phyloP scores from a whole-genome alignment of 2,888 invertebrate genomes.

The Electrophaes corylata region DNA sequence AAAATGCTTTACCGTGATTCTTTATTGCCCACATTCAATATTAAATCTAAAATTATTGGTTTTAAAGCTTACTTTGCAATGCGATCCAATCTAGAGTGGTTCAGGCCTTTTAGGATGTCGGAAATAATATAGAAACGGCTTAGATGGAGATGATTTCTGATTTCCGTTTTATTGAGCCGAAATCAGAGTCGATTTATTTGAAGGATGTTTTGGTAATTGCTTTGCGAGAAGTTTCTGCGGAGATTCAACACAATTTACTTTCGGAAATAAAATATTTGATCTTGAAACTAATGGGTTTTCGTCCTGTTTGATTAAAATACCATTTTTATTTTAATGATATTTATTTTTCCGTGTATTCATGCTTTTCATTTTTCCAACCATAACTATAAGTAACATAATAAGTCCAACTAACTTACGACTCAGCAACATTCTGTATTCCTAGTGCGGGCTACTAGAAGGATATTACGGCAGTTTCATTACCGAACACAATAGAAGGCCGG shows the following conservation, averaged over 20 bases:
- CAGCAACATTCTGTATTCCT: constrained; percentile 14
- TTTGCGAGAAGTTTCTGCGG: constrained; percentile 23
- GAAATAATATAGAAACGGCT: constrained; percentile 38
- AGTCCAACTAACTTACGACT: background rate
- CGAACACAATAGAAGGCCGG: constrained; percentile 35
- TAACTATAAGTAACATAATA: background rate
- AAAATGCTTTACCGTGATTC: no score
- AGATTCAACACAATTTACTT: constrained; percentile 17
- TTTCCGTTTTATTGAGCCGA: constrained; percentile 40
- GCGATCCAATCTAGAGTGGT: background rate
- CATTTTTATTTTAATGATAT: background rate
- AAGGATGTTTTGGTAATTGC: constrained; percentile 37
- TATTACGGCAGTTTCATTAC: constrained; percentile 39
- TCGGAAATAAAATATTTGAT: constrained; percentile 10
- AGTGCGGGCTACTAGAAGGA: constrained; percentile 28
- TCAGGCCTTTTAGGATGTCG: constrained; percentile 30
- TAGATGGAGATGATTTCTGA: constrained; percentile 39
- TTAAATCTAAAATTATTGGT: background rate
- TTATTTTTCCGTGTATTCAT: background rate
- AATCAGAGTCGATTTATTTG: constrained; percentile 37
- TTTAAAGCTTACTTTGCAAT: constrained; percentile 4
- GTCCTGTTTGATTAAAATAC: background rate
- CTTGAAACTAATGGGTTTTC: constrained; percentile 2
- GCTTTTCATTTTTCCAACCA: background rate
- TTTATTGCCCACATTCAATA: background rate